A percentile compares a stretch with the other conserved stretches of the same genome.
Evolutionary conservation across 1,140 invertebrate genomes (phyloP).

Genomic region (Melipona quadrifasciata): DNA sequence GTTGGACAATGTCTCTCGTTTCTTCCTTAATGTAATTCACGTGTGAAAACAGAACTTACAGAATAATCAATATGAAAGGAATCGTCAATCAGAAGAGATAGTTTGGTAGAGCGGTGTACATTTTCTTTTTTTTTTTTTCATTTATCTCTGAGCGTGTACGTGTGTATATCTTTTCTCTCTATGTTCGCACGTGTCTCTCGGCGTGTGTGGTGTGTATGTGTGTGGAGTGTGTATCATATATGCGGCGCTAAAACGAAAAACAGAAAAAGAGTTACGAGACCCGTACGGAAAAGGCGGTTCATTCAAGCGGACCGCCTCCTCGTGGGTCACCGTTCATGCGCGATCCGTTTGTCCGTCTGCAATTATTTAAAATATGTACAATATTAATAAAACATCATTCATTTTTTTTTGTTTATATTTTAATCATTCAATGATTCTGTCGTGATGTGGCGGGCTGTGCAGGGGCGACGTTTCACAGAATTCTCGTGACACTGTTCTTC

Average conservation of each 20-base stretch:
- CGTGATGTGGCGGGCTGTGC: slow-evolving; percentile 70
- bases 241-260: slow-evolving; percentile 72
- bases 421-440: slow-evolving; percentile 74
- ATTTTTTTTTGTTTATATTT: slow-evolving; percentile 64
- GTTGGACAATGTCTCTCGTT: slow-evolving; percentile 80
- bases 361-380: slow-evolving; percentile 81
- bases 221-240: slow-evolving; percentile 50
- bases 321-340: slow-evolving; percentile 70
- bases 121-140: slow-evolving; percentile 40
- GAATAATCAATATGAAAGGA: slow-evolving; percentile 78
- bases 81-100: slow-evolving; percentile 76
- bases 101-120: slow-evolving; percentile 72
- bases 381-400: slow-evolving; percentile 80
- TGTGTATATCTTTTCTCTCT: slow-evolving; percentile 50
- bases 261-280: slow-evolving; percentile 64
- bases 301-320: slow-evolving; percentile 37
- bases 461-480: slow-evolving; percentile 58
- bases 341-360: slow-evolving; percentile 74
- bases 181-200: slow-evolving; percentile 47
- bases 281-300: slow-evolving; percentile 54
- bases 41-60: slow-evolving; percentile 79
- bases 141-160: slow-evolving; percentile 52
- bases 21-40: slow-evolving; percentile 74
- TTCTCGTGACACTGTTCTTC: slow-evolving; percentile 36
- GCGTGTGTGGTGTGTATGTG: slow-evolving; percentile 33